Base-by-base conservation (phyloP, 2,888 invertebrate species). In the Esperia sulphurella region DNA sequence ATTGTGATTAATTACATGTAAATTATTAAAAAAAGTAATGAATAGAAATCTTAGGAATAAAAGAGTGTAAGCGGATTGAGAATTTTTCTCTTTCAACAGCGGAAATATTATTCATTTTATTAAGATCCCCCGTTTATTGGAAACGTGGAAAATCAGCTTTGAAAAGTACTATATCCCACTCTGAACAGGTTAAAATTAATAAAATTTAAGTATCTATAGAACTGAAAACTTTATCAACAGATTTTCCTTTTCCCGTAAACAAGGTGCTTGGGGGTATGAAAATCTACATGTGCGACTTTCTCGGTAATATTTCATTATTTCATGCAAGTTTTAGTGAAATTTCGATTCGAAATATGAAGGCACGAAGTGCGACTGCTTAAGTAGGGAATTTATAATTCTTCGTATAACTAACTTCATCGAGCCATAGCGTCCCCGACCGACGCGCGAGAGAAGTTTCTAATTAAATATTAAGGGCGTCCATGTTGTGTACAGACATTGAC, bases 391-490 rank as follows among this genome's bases (percentile, higher is more conserved):
- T 71, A 75, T 75, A 79, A 79, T 75, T 77, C 72, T 72, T 70
- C 62, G 65, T 65, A 61, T 43, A 47, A 50, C 50, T 60, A 73
- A 73, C 68, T 76, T 73, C 61, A 69, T 57, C 63, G 65, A 65
- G 65, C 64, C 68, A 53, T 56, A 61, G 59, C 61, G 58, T 50
- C 58, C 55, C 51, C 54, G 57, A 57, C 55, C 58, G 58, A 56
- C 56, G 62, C 61, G 56, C 59, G 58, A 58, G 69, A 63, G 69
- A 80, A 80, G 76, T 82, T 80, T 74, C 71, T 79, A 77, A 82
- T 82, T 79, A 80, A 82, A 82, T 79, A 82, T 82, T 79, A 74
- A 81, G 68, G 71, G 63, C 61, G 69, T 65, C 66, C 69, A 54
- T 59, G 60, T 62, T 68, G 54, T 59, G 60, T 62, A 69, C 65